These are phyloP conservation scores for Nymphalis io DNA, from an alignment of 1,140 invertebrate genomes.

Conservation along the genomic window DNA sequence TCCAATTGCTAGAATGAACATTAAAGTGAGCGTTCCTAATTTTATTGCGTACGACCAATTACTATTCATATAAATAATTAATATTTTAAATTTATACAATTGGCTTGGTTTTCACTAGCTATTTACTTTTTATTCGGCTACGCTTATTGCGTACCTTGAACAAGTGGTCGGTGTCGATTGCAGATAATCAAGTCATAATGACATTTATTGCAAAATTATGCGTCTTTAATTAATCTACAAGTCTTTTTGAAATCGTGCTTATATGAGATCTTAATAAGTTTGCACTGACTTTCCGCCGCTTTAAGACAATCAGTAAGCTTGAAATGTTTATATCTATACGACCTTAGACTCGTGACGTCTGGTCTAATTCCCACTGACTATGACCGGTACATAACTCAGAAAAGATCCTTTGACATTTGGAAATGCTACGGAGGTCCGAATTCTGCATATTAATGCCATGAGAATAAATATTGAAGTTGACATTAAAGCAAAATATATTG, in stretches of 20 bases:
- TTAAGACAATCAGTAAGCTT: constrained; percentile 22
- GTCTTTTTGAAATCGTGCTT: background rate
- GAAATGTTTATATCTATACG: constrained; percentile 33
- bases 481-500: background rate
- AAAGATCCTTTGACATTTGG: constrained; percentile 44
- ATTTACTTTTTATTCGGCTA: constrained; percentile 12
- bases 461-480: background rate
- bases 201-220: background rate
- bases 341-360: constrained; percentile 32
- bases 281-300: background rate
- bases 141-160: constrained; percentile 22
- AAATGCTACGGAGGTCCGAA: constrained; percentile 29
- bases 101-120: constrained; percentile 10
- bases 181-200: constrained; percentile 15
- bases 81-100: constrained; percentile 5
- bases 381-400: constrained; percentile 38
- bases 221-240: background rate
- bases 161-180: background rate
- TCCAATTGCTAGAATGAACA: background rate
- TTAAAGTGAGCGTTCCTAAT: background rate
- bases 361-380: constrained; percentile 40
- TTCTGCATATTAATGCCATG: constrained; percentile 4
- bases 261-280: background rate
- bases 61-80: constrained; percentile 16
- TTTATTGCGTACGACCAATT: background rate